Base-by-base conservation (phyloP, 2,797 vertebrate species). In the Tadarida brasiliensis region DNA sequence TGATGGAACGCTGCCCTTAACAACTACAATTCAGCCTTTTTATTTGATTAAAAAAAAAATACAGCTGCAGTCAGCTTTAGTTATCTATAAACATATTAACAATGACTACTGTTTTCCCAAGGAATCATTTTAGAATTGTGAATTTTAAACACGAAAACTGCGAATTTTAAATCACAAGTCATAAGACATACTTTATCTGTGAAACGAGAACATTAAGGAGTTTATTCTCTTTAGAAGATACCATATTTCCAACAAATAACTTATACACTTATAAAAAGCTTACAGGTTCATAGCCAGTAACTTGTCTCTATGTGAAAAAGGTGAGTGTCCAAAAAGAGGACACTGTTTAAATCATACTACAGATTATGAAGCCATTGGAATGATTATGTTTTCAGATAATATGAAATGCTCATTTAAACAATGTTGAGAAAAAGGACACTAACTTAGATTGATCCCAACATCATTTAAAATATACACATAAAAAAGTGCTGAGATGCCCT, bases 21-120 rank as follows among this genome's bases (percentile, higher is more conserved):
- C 7, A 89, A 87, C 35, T 77, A 74, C 14, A 83, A 82, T 47
- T 92, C 30, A 93, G 81, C 14, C 61, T 92, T 86, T 70, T 39
- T 26, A 56, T 26, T n/a, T 77, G 11, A 80, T 44, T 44, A 44
- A 44, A 44, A 91, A 91, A 68, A 68, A 86, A 33, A 73, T 1
- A 73, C 3, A 49, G 7, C 63, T 44, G 49, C 26, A 44, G 30
- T 35, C 44, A 78, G 51, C 33, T 77, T 87, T 56, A 57, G 44
- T 57, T 61, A 47, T 44, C 51, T 51, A 83, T 8, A 61, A 51
- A 82, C 30, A 54, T 2, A 33, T 17, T 17, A 20, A 39, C 65
- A 56, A 77, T 65, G 24, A 56, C 11, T 12, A 2, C 15, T 35
- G 20, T 76, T 85, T 76, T 85, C 24, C 22, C 44, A 86, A 88